Percentiles rank a stretch among this genome's conserved stretches.
Conservation (phyloP, 2,797 vertebrate species). For the Silurus aristotelis region DNA sequence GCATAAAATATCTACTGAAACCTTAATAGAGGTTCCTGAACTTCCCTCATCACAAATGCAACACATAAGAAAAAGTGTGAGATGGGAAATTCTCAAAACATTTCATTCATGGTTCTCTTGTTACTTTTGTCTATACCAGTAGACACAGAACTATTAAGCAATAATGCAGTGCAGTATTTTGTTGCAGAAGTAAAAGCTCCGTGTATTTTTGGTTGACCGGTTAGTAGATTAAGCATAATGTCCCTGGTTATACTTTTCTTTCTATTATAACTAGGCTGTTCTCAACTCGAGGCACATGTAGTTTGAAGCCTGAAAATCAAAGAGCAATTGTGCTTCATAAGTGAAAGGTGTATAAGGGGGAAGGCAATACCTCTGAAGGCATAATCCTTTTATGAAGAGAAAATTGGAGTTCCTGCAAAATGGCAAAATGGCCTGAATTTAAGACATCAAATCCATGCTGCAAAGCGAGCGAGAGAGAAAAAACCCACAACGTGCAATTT, state of each 20-base stretch:
- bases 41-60: neutral
- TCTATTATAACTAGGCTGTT: neutral
- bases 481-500: conserved; percentile 57
- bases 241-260: conserved; percentile 9
- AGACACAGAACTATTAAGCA: neutral
- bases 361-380: conserved; percentile 50
- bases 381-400: conserved; percentile 68
- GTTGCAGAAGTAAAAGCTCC: neutral
- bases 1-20: neutral
- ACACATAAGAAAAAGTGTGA: neutral
- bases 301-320: conserved; percentile 42
- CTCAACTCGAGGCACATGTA: conserved; percentile 17
- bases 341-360: conserved; percentile 51
- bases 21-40: neutral
- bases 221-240: neutral
- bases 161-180: neutral
- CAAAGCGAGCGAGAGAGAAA: conserved; percentile 33
- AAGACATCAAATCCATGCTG: conserved; percentile 63
- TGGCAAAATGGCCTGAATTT: conserved; percentile 61
- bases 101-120: neutral
- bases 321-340: conserved; percentile 54
- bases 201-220: neutral
- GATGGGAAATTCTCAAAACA: neutral
- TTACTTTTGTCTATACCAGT: neutral
- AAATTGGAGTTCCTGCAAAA: conserved; percentile 67